Base-by-base conservation (phyloP, 2,888 invertebrate genomes). In the Dione vanillae region DNA sequence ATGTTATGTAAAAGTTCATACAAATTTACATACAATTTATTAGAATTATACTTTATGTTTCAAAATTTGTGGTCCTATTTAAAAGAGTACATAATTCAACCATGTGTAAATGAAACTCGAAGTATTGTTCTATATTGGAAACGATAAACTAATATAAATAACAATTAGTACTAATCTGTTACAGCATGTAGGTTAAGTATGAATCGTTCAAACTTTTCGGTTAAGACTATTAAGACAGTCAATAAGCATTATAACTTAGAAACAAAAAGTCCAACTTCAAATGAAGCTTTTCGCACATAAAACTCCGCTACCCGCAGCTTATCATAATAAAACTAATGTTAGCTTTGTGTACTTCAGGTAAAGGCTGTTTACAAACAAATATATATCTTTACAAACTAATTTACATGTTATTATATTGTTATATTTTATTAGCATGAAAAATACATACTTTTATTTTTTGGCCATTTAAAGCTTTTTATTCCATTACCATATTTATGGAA, bases 321-420 rank as follows among this genome's bases (percentile, higher is more conserved):
- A 52, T 16, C 41, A 43, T 43, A n/a, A 35, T 52, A 47, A 54
- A 62, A 16, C 14, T 62, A 64, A 62, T 54, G 35, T 62, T 37
- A 45, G 45, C 54, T 62, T 69, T 45, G 59, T 49, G 51, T 59
- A 59, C 19, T 59, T 52, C 12, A 56, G 10, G 56, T 56, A 56
- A 56, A 61, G 45, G 62, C 37, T 62, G 54, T 56, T 54, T 69
- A 35, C 45, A 64, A 62, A 43, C 68, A 43, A 51, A 52, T 47
- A 64, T 19, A 59, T 40, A 51, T 67, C 59, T 67, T 67, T 41
- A 12, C 16, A 43, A 59, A 59, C n/a, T 51, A 49, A 59, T 59
- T 35, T 67, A 54, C 65, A 65, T 65, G 11, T 65, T 12, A 56
- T 65, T 12, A 56, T 43, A 16, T 19, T 45, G n/a, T 41, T 5